phyloP scores from a whole-genome alignment of 2,797 vertebrate genomes.

The Morelia viridis region DNA sequence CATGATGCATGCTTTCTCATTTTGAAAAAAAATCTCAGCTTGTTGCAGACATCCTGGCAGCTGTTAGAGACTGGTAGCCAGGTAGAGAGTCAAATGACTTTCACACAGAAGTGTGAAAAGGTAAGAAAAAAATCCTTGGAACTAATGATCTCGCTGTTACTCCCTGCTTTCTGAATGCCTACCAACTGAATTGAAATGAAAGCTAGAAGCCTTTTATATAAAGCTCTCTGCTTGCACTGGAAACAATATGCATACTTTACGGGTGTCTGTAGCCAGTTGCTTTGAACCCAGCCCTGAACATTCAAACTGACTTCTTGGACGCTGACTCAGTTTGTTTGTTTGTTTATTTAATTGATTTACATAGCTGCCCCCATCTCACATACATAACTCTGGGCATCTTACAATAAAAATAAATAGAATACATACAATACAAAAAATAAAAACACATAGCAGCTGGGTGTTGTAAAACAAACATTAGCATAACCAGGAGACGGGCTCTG shows the following conservation, averaged over 20 bases:
- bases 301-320: not conserved
- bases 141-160: not conserved
- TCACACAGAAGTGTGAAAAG: not conserved
- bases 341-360: not conserved
- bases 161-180: too few relatives aligned
- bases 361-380: not conserved
- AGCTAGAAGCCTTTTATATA: not conserved
- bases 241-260: not conserved
- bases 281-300: not conserved
- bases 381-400: not conserved
- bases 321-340: not conserved
- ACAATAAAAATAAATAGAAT: not conserved
- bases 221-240: not conserved
- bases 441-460: not conserved
- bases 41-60: not conserved
- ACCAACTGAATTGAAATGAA: not conserved
- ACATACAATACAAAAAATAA: not conserved
- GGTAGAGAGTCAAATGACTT: not conserved
- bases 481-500: not conserved
- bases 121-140: not conserved
- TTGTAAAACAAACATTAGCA: not conserved
- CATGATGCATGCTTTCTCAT: not conserved
- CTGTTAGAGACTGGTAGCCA: not conserved
- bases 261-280: not conserved
- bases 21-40: not conserved